These are phyloP conservation scores for Meteorus sp. DNA, from an alignment of 1,140 invertebrate genomes.

Conservation along the genomic window DNA sequence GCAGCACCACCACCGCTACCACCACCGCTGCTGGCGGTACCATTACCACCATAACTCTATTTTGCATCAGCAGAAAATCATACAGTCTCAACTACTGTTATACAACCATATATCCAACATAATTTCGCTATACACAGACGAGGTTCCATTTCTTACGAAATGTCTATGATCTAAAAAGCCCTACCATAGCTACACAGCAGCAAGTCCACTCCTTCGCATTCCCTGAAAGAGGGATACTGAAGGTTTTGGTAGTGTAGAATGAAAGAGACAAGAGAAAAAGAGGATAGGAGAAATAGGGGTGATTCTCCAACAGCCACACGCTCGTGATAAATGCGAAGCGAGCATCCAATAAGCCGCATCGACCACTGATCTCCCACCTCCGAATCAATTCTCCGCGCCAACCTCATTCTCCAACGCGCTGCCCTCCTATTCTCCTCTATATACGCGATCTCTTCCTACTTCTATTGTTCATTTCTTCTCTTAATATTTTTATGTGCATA, in stretches of 20 bases:
- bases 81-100: too few species aligned
- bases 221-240: neutral
- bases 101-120: too few species aligned
- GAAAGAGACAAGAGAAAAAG: neutral
- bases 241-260: too few species aligned
- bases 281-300: neutral
- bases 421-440: neutral
- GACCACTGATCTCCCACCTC: constrained; percentile 39
- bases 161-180: constrained; percentile 45
- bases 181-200: too few species aligned
- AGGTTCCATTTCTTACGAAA: constrained; percentile 52
- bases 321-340: constrained; percentile 51
- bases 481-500: neutral
- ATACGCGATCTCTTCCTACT: neutral
- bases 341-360: constrained; percentile 54
- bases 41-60: too few species aligned
- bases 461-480: neutral
- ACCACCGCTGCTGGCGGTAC: too few species aligned
- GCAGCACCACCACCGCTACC: constrained; percentile 14
- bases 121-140: constrained; percentile 26
- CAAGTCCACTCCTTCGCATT: too few species aligned
- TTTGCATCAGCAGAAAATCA: too few species aligned
- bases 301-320: constrained; percentile 34
- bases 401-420: constrained; percentile 21
- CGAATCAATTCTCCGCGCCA: constrained; percentile 14